Evolutionary conservation across 2,888 invertebrate genomes (phyloP), one percentile per base, ranked within the genome.

Genomic region (Mesoligia furuncula): DNA sequence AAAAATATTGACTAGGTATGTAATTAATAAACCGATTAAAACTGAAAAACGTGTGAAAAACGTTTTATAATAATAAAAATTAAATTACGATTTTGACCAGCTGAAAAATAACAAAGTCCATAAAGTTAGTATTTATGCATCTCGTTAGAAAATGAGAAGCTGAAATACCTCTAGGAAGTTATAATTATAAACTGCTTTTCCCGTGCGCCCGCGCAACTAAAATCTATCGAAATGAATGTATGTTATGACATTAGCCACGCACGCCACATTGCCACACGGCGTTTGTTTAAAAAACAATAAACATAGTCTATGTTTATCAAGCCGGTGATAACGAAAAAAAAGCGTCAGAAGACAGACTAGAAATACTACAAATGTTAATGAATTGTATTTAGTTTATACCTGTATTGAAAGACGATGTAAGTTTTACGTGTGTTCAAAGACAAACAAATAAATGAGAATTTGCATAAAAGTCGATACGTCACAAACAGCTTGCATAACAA

Each of bases 181-280:
- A 54, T 42, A 54, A 73, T 51, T 31, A 69, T 27, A 69, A 69
- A 24, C 15, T 27, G 20, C 61, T 73, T 61, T 54, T 42, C 61
- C 42, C 36, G 7, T 27, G 61, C 64, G 74, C 68, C 15, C 54
- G 73, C 45, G 75, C 68, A 57, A 64, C 51, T 24, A 54, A 36
- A 72, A 66, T 27, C 77, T 74, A 68, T 72, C 65, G 48, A 72
- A 75, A 75, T 39, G n/a, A n/a, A 54, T 61, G n/a, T 48, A 11
- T 85, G 78, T 81, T 84, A 77, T 84, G 74, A 84, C 68, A 77
- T 72, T 68, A 72, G 57, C 77, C 73, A 77, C 61, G 45, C 77
- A 79, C 71, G 62, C 71, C 15, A 13, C 62, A 17, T 71, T 36
- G 11, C 71, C 77, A 84, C 76, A 73, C 70, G 20, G 13, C 36